phyloP scores from a whole-genome alignment of 2,797 vertebrate genomes.

The Tragelaphus eurycerus region DNA sequence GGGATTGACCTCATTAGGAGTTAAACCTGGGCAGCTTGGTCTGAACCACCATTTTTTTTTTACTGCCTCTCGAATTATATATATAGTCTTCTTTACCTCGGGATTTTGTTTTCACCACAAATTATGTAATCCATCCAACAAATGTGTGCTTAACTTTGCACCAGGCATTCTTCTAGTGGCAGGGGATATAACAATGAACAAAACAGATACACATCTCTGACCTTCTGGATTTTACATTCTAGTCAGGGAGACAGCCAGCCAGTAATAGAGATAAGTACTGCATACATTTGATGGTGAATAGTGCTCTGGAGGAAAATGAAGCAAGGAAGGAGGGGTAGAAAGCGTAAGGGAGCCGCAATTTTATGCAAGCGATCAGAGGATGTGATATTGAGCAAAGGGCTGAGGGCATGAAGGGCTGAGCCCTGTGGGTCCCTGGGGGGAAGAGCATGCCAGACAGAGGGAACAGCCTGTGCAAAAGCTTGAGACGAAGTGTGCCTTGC shows the following conservation, averaged over 20 bases:
- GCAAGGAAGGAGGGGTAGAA: neutral
- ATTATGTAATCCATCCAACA: neutral
- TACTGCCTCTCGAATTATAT: neutral
- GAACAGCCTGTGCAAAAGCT: neutral
- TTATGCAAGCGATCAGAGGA: neutral
- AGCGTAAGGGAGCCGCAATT: neutral
- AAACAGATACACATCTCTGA: neutral
- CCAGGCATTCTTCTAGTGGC: neutral
- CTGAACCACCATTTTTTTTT: neutral
- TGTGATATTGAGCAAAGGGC: neutral
- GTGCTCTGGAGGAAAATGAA: neutral
- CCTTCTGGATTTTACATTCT: neutral
- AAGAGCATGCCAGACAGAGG: neutral
- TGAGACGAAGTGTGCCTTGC: accelerated
- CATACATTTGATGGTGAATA: neutral
- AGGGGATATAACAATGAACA: neutral
- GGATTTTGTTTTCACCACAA: neutral
- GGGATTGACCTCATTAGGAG: neutral
- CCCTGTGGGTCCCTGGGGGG: neutral
- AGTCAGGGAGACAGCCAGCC: neutral
- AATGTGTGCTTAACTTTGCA: neutral
- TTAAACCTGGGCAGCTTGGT: neutral
- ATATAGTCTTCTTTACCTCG: neutral
- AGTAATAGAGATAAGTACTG: neutral
- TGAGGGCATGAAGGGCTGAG: neutral